phyloP scores from a whole-genome alignment of 2,888 invertebrate genomes.

The Agonopterix heracliana region DNA sequence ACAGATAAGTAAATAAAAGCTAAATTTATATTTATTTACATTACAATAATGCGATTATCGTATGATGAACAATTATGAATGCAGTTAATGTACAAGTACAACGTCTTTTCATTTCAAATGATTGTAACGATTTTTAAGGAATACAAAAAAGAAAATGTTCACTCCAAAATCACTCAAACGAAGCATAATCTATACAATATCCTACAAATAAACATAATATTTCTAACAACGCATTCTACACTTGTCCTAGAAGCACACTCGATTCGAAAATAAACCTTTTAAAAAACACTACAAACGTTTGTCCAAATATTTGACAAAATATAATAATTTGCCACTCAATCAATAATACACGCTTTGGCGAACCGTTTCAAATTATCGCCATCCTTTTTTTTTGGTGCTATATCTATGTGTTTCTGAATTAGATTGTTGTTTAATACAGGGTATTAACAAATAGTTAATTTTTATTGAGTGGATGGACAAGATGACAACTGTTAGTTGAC shows the following conservation, averaged over 20 bases:
- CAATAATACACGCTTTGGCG: slow-evolving; percentile 7
- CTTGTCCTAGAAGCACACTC: slow-evolving; percentile 29
- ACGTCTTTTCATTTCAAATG: too few relatives aligned
- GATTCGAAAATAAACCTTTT: slow-evolving; percentile 13
- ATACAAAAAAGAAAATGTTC: neutral
- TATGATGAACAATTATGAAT: too few relatives aligned
- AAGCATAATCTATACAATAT: slow-evolving; percentile 26
- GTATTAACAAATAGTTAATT: too few relatives aligned
- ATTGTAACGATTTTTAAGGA: neutral
- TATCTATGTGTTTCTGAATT: neutral
- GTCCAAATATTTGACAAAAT: slow-evolving; percentile 11
- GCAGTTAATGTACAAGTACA: too few relatives aligned
- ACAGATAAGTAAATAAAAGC: too few relatives aligned
- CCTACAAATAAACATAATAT: slow-evolving; percentile 31
- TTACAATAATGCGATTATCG: too few relatives aligned
- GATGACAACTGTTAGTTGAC: too few relatives aligned
- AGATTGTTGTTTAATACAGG: too few relatives aligned
- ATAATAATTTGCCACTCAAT: slow-evolving; percentile 4
- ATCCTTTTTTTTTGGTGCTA: neutral
- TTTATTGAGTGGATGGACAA: too few relatives aligned
- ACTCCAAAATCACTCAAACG: slow-evolving; percentile 12
- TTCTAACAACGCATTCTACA: slow-evolving; percentile 34
- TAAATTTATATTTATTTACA: too few relatives aligned
- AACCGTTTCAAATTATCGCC: neutral
- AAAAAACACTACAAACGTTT: slow-evolving; percentile 29